These are phyloP conservation scores for Drosophila vallismaia DNA, from an alignment of 2,888 invertebrate genomes.

Conservation along the genomic window DNA sequence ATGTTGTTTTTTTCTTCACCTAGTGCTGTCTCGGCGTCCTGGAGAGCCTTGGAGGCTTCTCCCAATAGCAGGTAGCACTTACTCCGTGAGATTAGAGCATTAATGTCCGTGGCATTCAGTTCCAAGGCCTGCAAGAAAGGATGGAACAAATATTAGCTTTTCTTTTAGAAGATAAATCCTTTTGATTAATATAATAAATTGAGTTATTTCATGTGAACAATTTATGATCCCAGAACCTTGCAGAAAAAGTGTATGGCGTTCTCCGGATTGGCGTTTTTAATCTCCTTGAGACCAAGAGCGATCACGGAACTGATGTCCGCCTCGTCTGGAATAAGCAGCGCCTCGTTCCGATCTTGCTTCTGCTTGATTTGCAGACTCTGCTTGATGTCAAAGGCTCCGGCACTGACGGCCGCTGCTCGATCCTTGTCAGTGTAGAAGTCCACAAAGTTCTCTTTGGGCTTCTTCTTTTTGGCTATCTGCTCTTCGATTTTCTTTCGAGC, in stretches of 20 bases:
- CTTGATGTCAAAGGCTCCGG: conserved; percentile 91
- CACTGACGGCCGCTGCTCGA: conserved; percentile 94
- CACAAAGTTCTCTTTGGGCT: conserved; percentile 85
- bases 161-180: neutral
- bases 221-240: conserved; percentile 86
- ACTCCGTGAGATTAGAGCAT: conserved; percentile 94
- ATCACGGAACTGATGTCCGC: conserved; percentile 91
- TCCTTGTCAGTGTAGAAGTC: conserved; percentile 96
- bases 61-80: conserved; percentile 94
- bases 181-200: neutral
- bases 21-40: conserved; percentile 92
- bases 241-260: conserved; percentile 91
- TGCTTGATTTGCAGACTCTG: conserved; percentile 92
- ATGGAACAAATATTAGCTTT: neutral
- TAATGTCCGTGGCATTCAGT: conserved; percentile 92
- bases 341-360: conserved; percentile 90
- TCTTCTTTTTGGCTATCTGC: conserved; percentile 79
- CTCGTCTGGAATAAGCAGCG: conserved; percentile 90
- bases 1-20: conserved; percentile 89
- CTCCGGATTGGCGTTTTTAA: conserved; percentile 89
- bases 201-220: neutral
- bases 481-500: conserved; percentile 76
- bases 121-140: conserved; percentile 90
- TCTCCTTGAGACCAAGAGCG: conserved; percentile 90
- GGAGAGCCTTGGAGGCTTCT: conserved; percentile 91